These are phyloP conservation scores for Zoanthus sociatus DNA, from an alignment of 92 coral and sea anemone species.

Conservation along the genomic window DNA sequence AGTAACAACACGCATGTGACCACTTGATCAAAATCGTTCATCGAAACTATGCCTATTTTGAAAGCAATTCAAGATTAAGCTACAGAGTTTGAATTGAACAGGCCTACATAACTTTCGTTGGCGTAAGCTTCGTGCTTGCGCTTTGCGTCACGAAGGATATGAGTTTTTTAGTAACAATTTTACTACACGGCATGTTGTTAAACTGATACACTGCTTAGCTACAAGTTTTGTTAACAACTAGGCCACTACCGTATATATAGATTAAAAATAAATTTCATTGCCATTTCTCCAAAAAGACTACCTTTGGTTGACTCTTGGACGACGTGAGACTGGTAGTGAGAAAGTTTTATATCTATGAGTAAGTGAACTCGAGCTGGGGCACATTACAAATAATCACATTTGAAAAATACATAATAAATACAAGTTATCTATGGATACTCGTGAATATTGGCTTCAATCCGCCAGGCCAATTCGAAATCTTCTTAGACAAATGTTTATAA, in stretches of 20 bases:
- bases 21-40: slow-evolving; percentile 12
- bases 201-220: no score
- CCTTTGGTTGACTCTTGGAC: not conserved
- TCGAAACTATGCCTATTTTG: not conserved
- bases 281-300: no score
- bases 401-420: slow-evolving; percentile 79
- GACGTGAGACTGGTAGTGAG: slow-evolving; percentile 15
- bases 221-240: no score
- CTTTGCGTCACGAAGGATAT: no score
- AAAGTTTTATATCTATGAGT: not conserved
- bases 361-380: not conserved
- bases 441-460: slow-evolving; percentile 67
- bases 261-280: no score
- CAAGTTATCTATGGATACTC: slow-evolving; percentile 59
- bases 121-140: no score
- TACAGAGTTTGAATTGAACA: not conserved
- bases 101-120: not conserved
- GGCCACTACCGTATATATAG: no score
- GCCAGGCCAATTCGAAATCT: slow-evolving; percentile 77
- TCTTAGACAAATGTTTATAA: slow-evolving; percentile 12
- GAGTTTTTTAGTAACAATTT: no score
- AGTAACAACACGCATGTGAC: not conserved
- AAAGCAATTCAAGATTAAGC: not conserved
- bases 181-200: no score
- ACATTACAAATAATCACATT: slow-evolving; percentile 4